Percentiles rank a stretch among this genome's conserved stretches.
Evolutionary conservation across 2,113 vertebrate genomes (phyloP).

Genomic region (Malurus cyaneus): DNA sequence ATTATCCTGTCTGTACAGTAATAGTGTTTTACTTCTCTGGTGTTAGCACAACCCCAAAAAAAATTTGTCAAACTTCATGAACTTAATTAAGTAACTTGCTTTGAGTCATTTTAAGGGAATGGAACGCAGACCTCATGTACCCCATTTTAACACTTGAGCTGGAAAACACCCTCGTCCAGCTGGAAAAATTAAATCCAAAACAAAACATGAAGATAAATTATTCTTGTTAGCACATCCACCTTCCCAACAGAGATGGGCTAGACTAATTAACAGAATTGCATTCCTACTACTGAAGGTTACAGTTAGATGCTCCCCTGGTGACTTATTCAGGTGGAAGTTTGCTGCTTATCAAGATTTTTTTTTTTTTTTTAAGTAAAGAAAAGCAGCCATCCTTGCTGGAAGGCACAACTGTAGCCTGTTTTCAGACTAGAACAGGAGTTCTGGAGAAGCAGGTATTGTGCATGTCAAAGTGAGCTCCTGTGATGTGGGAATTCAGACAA

Average conservation of each 20-base stretch:
- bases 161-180: neutral
- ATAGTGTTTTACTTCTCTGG: neutral
- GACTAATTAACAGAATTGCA: neutral
- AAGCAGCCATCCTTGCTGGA: neutral
- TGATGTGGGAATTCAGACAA: neutral
- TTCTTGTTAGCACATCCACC: neutral
- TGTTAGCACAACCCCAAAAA: neutral
- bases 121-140: neutral
- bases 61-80: neutral
- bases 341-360: neutral
- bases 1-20: neutral
- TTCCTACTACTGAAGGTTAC: neutral
- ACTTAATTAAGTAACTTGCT: neutral
- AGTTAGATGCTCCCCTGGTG: neutral
- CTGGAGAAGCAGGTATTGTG: neutral
- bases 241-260: neutral
- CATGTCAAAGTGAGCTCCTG: neutral
- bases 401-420: neutral
- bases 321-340: neutral
- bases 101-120: slow-evolving; percentile 16
- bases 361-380: neutral
- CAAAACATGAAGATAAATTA: neutral
- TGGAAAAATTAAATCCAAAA: neutral
- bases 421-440: neutral
- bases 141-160: neutral